Percentiles rank a stretch among this genome's conserved stretches.
phyloP scores from a whole-genome alignment of 2,797 vertebrate species.

The Aeoliscus strigatus region DNA sequence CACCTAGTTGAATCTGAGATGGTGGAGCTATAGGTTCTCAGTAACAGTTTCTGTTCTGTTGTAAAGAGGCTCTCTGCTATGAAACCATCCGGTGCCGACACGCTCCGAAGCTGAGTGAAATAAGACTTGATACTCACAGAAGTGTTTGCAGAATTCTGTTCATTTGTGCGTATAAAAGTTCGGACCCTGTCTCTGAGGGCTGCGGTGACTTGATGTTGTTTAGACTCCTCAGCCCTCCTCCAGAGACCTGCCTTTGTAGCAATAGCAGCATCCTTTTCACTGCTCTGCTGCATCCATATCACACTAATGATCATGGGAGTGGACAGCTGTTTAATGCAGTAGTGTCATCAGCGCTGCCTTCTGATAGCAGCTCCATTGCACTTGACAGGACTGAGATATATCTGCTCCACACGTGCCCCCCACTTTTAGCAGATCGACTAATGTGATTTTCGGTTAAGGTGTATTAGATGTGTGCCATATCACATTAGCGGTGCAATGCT shows the following conservation, averaged over 20 bases:
- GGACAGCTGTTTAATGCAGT: slow-evolving; percentile 73
- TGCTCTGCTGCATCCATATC: slow-evolving; percentile 71
- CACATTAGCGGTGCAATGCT: slow-evolving; percentile 38
- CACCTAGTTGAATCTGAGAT: no score
- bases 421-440: slow-evolving; percentile 46
- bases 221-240: slow-evolving; percentile 46
- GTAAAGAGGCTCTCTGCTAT: slow-evolving; percentile 1
- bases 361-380: slow-evolving; percentile 65
- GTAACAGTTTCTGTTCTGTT: no score
- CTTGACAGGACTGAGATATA: slow-evolving; percentile 62
- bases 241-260: slow-evolving; percentile 62
- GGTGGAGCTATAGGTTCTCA: no score
- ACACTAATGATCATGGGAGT: slow-evolving; percentile 71
- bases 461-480: slow-evolving; percentile 51
- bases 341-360: slow-evolving; percentile 63
- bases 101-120: slow-evolving; percentile 30
- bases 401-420: slow-evolving; percentile 26
- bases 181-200: slow-evolving; percentile 44
- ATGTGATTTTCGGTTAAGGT: slow-evolving; percentile 53
- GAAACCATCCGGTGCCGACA: slow-evolving; percentile 16
- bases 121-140: slow-evolving; percentile 40
- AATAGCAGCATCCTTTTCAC: slow-evolving; percentile 61
- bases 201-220: slow-evolving; percentile 68
- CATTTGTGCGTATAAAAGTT: slow-evolving; percentile 57
- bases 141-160: slow-evolving; percentile 39